Evolutionary conservation across 1,140 invertebrate species (phyloP).

Genomic region (Ridgeia piscesae): DNA sequence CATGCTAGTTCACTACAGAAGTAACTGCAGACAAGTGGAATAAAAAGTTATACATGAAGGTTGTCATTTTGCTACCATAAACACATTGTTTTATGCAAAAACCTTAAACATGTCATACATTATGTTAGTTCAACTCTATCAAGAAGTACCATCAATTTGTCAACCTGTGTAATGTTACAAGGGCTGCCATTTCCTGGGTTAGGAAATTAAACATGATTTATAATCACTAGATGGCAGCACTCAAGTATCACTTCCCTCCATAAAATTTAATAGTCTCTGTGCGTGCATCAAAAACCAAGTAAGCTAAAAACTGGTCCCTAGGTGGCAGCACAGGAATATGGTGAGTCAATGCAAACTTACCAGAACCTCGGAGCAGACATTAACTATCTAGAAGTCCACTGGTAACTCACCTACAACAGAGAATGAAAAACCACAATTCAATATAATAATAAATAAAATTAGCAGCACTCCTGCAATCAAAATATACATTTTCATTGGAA

Average conservation of each 20-base stretch:
- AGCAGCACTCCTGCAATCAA: not conserved
- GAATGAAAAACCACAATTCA: not conserved
- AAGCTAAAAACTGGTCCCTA: not conserved
- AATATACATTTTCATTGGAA: not conserved
- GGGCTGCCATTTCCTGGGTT: not conserved
- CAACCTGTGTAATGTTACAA: not conserved
- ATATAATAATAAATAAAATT: not conserved
- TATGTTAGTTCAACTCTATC: not conserved
- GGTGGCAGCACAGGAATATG: not conserved
- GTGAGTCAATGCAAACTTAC: not conserved
- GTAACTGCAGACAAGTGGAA: not conserved
- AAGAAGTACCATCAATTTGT: not conserved
- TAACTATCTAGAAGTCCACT: not conserved
- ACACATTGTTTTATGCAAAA: not conserved
- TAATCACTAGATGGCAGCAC: not conserved
- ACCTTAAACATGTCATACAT: not conserved
- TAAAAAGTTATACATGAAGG: not conserved
- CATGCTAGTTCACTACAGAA: not conserved
- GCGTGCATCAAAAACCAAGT: too few species aligned
- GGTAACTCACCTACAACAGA: not conserved
- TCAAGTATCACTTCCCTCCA: not conserved
- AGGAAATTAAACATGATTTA: not conserved
- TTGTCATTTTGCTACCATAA: not conserved
- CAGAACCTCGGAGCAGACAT: not conserved
- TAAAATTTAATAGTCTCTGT: too few species aligned